Evolutionary conservation across 2,113 vertebrate species (phyloP).

Genomic region (Coracopsis vasa): DNA sequence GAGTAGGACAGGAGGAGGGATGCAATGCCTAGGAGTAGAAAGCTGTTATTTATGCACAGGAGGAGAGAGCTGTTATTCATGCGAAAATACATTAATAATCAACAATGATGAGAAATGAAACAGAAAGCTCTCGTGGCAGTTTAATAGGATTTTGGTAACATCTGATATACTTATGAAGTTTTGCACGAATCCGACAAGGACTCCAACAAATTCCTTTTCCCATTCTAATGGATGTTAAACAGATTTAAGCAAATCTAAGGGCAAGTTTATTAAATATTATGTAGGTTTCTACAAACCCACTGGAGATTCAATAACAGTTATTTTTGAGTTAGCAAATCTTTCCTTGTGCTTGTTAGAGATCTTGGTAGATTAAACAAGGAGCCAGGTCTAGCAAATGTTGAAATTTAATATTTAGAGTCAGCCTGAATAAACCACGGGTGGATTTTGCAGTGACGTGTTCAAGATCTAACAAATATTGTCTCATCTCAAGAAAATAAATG

Average conservation of each 20-base stretch:
- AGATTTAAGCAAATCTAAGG: constrained; percentile 40
- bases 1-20: not conserved
- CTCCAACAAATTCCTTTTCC: constrained; percentile 8
- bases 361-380: constrained; percentile 51
- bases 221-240: constrained; percentile 39
- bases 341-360: constrained; percentile 10
- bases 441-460: constrained; percentile 41
- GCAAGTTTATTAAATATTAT: constrained; percentile 61
- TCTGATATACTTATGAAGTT: constrained; percentile 8
- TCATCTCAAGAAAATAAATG: constrained; percentile 65
- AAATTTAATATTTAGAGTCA: constrained; percentile 64
- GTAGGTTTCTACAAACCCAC: constrained; percentile 50
- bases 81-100: constrained; percentile 38
- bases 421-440: constrained; percentile 53
- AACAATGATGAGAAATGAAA: constrained; percentile 39
- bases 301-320: constrained; percentile 41
- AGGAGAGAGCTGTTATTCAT: not conserved
- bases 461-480: constrained; percentile 64
- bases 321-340: constrained; percentile 51
- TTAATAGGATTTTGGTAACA: constrained; percentile 49
- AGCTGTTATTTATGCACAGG: not conserved
- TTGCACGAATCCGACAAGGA: not conserved
- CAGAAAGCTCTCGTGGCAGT: not conserved
- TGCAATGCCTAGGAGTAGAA: not conserved
- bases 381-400: constrained; percentile 28